Evolutionary conservation across 2,113 vertebrate species (phyloP).

Genomic region (Rhynchomys soricoides): DNA sequence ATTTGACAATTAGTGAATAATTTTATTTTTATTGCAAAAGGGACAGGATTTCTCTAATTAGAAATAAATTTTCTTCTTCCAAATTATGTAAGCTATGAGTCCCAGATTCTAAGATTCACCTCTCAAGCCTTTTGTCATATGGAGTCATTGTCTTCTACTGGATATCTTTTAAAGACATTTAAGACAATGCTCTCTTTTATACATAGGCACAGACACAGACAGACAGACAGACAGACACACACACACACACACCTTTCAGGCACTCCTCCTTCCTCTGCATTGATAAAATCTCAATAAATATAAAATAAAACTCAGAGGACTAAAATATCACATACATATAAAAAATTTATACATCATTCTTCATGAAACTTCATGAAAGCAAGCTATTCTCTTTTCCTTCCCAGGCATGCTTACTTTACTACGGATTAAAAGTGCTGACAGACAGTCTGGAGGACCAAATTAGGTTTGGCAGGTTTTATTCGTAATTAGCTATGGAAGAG

Average conservation of each 20-base stretch:
- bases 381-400: conserved; percentile 51
- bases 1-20: not conserved
- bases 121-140: not conserved
- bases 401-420: conserved; percentile 59
- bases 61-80: conserved; percentile 6
- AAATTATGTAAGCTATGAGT: conserved; percentile 36
- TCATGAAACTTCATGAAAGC: conserved; percentile 68
- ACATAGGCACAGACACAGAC: not conserved
- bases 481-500: conserved; percentile 57
- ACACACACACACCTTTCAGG: not conserved
- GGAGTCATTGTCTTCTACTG: conserved; percentile 2
- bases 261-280: not conserved
- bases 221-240: not conserved
- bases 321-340: conserved; percentile 71
- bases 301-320: conserved; percentile 38
- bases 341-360: conserved; percentile 74
- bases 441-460: conserved; percentile 63
- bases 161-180: conserved; percentile 39
- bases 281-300: conserved; percentile 62
- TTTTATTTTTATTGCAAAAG: conserved; percentile 37
- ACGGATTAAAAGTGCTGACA: conserved; percentile 74
- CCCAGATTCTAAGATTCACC: not conserved
- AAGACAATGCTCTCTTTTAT: not conserved
- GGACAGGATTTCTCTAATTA: not conserved
- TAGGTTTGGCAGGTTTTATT: conserved; percentile 62